Percentiles rank a stretch among this genome's conserved stretches.
These are phyloP conservation scores for Piaya cayana DNA, from an alignment of 2,113 vertebrate genomes.

Conservation along the genomic window DNA sequence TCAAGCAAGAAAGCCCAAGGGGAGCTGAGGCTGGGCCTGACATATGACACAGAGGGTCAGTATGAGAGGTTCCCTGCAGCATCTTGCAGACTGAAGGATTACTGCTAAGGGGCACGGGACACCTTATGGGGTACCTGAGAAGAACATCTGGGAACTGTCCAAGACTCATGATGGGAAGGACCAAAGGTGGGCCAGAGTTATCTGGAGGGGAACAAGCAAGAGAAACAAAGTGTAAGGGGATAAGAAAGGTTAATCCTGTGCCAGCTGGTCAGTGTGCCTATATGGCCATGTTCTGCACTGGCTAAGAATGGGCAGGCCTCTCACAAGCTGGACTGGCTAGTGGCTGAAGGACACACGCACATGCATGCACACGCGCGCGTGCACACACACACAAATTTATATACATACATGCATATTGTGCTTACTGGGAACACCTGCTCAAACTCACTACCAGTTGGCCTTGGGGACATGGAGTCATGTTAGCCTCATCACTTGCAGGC, in stretches of 20 bases:
- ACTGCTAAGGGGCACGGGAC: background rate
- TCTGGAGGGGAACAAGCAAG: background rate
- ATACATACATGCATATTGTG: fast-evolving
- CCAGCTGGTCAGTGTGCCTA: background rate
- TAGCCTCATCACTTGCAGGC: background rate
- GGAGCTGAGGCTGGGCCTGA: background rate
- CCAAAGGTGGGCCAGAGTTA: background rate
- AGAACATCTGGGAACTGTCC: background rate
- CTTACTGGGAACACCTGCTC: background rate
- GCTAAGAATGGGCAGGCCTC: background rate
- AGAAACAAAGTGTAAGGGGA: background rate
- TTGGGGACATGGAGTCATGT: fast-evolving
- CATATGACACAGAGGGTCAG: fast-evolving
- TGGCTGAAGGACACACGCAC: background rate
- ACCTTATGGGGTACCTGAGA: fast-evolving
- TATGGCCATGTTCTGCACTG: background rate
- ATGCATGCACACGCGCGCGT: too few relatives aligned
- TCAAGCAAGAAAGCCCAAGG: too few relatives aligned
- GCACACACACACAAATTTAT: too few relatives aligned
- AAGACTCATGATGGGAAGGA: background rate
- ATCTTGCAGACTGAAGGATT: background rate
- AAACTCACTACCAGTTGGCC: background rate
- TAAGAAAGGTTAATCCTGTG: background rate
- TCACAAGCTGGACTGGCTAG: background rate
- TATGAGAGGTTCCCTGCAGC: background rate